phyloP scores from a whole-genome alignment of 2,113 vertebrate species.

The Columba livia region DNA sequence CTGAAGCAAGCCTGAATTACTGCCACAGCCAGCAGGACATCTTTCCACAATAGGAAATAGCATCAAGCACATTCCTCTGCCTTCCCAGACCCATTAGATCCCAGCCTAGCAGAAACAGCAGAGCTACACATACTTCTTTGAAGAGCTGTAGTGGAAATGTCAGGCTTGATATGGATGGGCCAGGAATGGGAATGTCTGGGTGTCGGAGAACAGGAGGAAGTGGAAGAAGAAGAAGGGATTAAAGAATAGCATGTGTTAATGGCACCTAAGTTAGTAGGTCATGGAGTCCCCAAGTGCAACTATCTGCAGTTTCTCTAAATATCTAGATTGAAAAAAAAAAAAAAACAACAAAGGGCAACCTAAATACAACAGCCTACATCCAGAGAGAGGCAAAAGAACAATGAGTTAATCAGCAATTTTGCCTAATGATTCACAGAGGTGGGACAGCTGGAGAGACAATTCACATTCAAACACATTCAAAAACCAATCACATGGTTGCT shows the following conservation, averaged over 20 bases:
- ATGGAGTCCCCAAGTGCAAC: not conserved
- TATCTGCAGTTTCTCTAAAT: not conserved
- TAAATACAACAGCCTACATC: not conserved
- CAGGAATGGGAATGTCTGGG: not conserved
- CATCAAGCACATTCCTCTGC: not conserved
- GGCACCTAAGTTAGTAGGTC: not conserved
- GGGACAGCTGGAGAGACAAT: not conserved
- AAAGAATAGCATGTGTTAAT: not conserved
- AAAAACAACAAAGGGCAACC: not conserved
- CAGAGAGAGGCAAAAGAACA: constrained; percentile 1
- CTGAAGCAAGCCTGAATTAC: not conserved
- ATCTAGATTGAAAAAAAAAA: not conserved
- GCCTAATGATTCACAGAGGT: not conserved
- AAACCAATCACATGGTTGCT: not conserved
- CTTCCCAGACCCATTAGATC: not conserved
- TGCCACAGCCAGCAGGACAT: not conserved
- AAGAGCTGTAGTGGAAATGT: not conserved
- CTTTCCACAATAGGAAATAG: not conserved
- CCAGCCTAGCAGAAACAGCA: not conserved
- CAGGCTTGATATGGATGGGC: not conserved
- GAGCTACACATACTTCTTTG: not conserved
- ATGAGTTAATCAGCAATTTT: not conserved
- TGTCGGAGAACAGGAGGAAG: not conserved
- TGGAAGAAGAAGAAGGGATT: not conserved
- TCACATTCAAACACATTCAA: not conserved